phyloP scores from a whole-genome alignment of 2,888 invertebrate genomes.

The Byasa hedistus region DNA sequence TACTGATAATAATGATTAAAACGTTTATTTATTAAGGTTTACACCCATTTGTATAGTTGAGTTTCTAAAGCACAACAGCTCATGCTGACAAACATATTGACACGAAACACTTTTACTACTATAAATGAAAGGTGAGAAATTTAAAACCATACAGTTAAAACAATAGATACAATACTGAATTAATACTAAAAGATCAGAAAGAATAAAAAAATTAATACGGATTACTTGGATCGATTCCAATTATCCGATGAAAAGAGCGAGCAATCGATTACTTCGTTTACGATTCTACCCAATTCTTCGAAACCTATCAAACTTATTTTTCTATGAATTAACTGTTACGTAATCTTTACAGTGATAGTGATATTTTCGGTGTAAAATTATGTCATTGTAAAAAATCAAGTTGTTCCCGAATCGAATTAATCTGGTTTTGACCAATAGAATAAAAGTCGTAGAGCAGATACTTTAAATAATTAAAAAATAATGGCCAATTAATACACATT shows the following conservation, averaged over 20 bases:
- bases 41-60: too few species aligned
- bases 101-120: too few species aligned
- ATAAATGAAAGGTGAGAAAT: too few species aligned
- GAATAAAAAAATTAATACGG: not conserved
- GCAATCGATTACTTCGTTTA: not conserved
- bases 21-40: too few species aligned
- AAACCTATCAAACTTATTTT: not conserved
- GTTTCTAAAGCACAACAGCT: too few species aligned
- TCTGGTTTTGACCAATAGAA: not conserved
- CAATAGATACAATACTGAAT: not conserved
- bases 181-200: not conserved
- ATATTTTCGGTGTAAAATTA: not conserved
- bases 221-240: conserved; percentile 3
- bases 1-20: too few species aligned
- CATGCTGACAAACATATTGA: too few species aligned
- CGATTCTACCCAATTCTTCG: not conserved
- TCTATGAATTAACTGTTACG: not conserved
- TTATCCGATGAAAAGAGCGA: not conserved
- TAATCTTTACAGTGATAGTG: not conserved
- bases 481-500: too few species aligned
- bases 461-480: too few species aligned
- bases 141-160: not conserved
- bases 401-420: not conserved
- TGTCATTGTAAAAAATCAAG: not conserved
- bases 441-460: not conserved